Conservation (phyloP, 2,888 invertebrate genomes). For the Sisyra terminalis region DNA sequence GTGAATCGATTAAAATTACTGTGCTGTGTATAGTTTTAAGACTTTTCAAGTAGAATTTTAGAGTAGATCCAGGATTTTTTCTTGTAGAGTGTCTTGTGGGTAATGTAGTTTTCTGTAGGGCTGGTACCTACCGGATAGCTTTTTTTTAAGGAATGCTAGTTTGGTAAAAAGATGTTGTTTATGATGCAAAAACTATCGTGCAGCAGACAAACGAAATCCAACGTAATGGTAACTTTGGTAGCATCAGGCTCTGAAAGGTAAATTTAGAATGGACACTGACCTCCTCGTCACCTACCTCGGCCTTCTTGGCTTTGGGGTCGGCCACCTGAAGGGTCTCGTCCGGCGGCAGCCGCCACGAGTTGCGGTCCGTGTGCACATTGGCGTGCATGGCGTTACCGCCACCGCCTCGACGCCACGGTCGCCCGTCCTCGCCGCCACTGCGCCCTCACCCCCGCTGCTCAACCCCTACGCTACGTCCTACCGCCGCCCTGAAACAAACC, state of each 20-base stretch:
- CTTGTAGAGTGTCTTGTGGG: too few species aligned
- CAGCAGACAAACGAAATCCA: too few species aligned
- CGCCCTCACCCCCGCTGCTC: slow-evolving; percentile 17
- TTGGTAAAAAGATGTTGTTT: too few species aligned
- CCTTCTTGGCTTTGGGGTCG: slow-evolving; percentile 68
- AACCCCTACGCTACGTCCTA: slow-evolving; percentile 29
- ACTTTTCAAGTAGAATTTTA: too few species aligned
- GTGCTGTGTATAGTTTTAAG: too few species aligned
- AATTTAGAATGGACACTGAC: slow-evolving; percentile 23
- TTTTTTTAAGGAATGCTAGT: too few species aligned
- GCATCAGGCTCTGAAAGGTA: slow-evolving; percentile 1
- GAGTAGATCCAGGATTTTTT: too few species aligned
- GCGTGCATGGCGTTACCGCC: slow-evolving; percentile 68
- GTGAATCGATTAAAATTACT: too few species aligned
- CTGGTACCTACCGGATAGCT: too few species aligned
- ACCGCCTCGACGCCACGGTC: slow-evolving; percentile 31
- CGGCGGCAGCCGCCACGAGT: slow-evolving; percentile 82
- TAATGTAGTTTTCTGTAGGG: too few species aligned
- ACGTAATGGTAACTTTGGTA: not conserved
- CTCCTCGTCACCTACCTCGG: slow-evolving; percentile 45
- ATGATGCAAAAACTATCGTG: too few species aligned
- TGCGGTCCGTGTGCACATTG: slow-evolving; percentile 75
- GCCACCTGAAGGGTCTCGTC: slow-evolving; percentile 85
- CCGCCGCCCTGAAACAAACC: slow-evolving; percentile 18
- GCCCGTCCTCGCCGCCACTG: slow-evolving; percentile 16